Evolutionary conservation across 1,140 invertebrate genomes (phyloP).

Genomic region (Cydia splendana): DNA sequence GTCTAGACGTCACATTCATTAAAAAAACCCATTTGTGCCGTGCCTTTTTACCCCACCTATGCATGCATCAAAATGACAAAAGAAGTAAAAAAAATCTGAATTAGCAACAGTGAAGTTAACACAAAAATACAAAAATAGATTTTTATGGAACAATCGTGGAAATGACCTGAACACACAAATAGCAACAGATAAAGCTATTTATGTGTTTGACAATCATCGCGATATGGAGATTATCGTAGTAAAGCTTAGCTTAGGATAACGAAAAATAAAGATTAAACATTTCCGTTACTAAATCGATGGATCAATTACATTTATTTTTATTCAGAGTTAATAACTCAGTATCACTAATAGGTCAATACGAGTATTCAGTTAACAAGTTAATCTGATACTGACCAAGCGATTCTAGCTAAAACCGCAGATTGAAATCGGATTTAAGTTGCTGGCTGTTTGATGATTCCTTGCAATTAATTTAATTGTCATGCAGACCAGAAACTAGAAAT

Average conservation of each 20-base stretch:
- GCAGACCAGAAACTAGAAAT: too few relatives aligned
- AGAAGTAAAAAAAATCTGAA: not conserved
- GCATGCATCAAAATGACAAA: not conserved
- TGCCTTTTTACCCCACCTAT: not conserved
- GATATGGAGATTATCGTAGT: not conserved
- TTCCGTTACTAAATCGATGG: not conserved
- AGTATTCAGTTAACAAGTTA: too few relatives aligned
- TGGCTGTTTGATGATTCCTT: too few relatives aligned
- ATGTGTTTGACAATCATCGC: not conserved
- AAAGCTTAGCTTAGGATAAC: conserved; percentile 14
- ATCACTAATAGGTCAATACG: too few relatives aligned
- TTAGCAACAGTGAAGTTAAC: not conserved
- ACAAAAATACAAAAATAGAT: not conserved
- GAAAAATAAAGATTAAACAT: not conserved
- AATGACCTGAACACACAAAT: conserved; percentile 19
- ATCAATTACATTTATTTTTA: too few relatives aligned
- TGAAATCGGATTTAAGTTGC: too few relatives aligned
- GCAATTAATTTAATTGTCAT: too few relatives aligned
- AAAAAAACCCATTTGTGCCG: too few relatives aligned
- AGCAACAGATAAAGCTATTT: conserved; percentile 21
- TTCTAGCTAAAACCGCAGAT: too few relatives aligned
- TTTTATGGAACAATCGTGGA: conserved; percentile 5
- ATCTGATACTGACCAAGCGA: too few relatives aligned
- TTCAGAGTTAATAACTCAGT: too few relatives aligned
- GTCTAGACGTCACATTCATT: too few relatives aligned